Evolutionary conservation across 35 echinoderm and acorn worm species (phyloP).

Genomic region (Diadema setosum): DNA sequence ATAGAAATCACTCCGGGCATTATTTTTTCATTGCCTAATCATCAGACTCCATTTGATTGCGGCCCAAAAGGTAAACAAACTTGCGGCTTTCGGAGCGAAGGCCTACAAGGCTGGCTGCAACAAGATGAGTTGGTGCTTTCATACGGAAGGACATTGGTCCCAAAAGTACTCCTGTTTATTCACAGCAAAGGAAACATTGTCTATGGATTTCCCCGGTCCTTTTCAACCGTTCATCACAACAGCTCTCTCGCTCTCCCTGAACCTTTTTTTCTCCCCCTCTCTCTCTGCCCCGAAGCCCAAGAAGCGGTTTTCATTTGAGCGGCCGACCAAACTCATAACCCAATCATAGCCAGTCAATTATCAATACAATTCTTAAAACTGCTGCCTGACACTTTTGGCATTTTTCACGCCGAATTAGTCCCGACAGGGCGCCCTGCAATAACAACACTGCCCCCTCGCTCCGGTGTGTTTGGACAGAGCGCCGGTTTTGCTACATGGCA

Average conservation of each 20-base stretch:
- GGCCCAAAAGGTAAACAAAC: slow-evolving; percentile 9
- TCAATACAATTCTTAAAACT: slow-evolving; percentile 2
- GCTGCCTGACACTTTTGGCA: slow-evolving; percentile 25
- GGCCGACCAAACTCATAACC: background rate
- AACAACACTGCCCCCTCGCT: slow-evolving; percentile 32
- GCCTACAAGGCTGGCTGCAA: background rate
- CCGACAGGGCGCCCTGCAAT: slow-evolving; percentile 28
- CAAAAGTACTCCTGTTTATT: slow-evolving; percentile 1
- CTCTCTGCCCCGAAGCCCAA: background rate
- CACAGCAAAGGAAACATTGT: background rate
- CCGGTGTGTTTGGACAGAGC: slow-evolving; percentile 4
- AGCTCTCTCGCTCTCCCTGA: background rate
- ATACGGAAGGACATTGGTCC: background rate
- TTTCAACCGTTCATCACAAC: background rate
- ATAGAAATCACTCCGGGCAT: slow-evolving; percentile 15
- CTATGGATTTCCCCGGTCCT: background rate
- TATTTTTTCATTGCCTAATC: slow-evolving; percentile 36
- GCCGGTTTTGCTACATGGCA: slow-evolving; percentile 21
- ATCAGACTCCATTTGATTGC: slow-evolving; percentile 23
- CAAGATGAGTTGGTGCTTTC: background rate
- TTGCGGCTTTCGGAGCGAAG: background rate
- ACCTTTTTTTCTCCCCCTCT: background rate
- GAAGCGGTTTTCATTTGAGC: background rate
- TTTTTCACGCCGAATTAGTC: slow-evolving; percentile 28
- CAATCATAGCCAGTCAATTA: slow-evolving; percentile 22